Evolutionary conservation across 1,140 invertebrate species (phyloP).

Genomic region (Zeugodacus cucurbitae): DNA sequence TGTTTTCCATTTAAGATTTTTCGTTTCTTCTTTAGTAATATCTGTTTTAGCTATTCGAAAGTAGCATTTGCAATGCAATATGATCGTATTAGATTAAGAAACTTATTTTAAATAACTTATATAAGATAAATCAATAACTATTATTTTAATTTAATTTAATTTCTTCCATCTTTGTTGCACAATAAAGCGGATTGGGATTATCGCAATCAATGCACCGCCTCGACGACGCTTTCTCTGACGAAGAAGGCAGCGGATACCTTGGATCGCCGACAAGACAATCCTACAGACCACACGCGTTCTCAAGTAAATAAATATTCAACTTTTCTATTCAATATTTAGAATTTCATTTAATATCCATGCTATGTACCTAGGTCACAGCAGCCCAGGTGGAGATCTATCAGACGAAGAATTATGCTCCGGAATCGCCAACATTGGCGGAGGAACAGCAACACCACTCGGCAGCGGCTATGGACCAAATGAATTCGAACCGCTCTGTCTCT

Average conservation of each 20-base stretch:
- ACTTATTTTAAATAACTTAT: neutral
- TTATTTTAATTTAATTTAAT: conserved; percentile 33
- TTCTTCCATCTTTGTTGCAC: conserved; percentile 40
- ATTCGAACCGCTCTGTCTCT: conserved; percentile 67
- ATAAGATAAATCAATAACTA: neutral
- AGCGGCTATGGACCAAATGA: conserved; percentile 64
- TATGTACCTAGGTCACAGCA: conserved; percentile 61
- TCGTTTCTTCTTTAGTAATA: conserved; percentile 44
- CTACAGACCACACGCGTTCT: conserved; percentile 66
- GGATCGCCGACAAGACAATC: conserved; percentile 67
- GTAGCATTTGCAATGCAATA: neutral
- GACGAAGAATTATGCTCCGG: conserved; percentile 73
- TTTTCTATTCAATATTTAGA: neutral
- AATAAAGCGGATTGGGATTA: conserved; percentile 64
- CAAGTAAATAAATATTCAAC: conserved; percentile 51
- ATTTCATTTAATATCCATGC: neutral
- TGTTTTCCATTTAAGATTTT: conserved; percentile 46
- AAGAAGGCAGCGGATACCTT: conserved; percentile 67
- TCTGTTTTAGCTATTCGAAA: neutral
- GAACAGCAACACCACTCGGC: conserved; percentile 65
- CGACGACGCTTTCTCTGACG: conserved; percentile 67
- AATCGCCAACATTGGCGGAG: conserved; percentile 67
- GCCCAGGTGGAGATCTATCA: conserved; percentile 73
- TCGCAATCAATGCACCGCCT: conserved; percentile 66
- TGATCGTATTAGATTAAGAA: neutral